Evolutionary conservation across 2,113 vertebrate genomes (phyloP).

Genomic region (Chloropsis cyanopogon): DNA sequence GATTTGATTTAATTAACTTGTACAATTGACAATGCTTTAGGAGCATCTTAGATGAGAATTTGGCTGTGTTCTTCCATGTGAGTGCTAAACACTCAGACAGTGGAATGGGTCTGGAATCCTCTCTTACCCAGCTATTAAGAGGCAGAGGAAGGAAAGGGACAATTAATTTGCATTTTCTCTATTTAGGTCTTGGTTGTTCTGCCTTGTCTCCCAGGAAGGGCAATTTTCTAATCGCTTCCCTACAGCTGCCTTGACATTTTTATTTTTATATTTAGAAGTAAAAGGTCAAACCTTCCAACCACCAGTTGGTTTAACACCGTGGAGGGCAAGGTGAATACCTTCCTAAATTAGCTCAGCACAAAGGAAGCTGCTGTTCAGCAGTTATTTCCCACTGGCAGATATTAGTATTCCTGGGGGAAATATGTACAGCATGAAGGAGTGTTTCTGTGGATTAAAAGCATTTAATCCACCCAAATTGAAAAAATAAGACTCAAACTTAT

Average conservation of each 20-base stretch:
- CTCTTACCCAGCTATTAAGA: background rate
- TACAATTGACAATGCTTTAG: background rate
- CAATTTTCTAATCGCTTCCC: background rate
- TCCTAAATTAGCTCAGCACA: background rate
- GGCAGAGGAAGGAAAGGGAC: background rate
- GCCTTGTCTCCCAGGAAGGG: background rate
- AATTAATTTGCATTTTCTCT: background rate
- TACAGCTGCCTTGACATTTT: background rate
- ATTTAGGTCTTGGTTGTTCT: background rate
- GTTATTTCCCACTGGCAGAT: background rate
- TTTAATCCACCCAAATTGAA: background rate
- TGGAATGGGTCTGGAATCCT: background rate
- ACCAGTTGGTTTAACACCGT: background rate
- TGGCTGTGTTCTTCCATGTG: background rate
- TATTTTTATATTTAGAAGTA: constrained; percentile 12
- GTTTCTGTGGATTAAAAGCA: background rate
- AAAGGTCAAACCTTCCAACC: background rate
- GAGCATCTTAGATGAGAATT: background rate
- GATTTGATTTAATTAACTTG: background rate
- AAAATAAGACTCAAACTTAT: background rate
- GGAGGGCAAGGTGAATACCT: background rate
- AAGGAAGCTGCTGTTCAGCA: background rate
- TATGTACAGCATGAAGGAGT: background rate
- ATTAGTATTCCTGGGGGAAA: background rate
- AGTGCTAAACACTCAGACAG: background rate